Base-by-base conservation (phyloP, 30 jellyfish, hydroid and myxozoan genomes). In the Turritopsis rubra region DNA sequence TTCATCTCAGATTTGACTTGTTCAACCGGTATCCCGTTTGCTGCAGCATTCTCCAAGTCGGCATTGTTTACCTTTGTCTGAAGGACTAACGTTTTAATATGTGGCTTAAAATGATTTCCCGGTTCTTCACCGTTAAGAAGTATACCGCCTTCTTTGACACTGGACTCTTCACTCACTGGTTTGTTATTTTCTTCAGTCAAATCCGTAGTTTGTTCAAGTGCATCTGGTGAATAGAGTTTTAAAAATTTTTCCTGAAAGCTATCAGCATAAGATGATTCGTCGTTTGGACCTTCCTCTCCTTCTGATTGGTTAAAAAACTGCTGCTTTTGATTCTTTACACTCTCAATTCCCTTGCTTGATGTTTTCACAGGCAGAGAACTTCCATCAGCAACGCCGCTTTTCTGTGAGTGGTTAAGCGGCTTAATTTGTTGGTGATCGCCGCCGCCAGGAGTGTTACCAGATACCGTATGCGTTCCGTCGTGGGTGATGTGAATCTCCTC, bases 131-230 rank as follows among this genome's bases (percentile, higher is more conserved):
- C 77, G 4, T 8, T n/a, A 9, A 68, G 30, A 8, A 68, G 19
- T 7, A 68, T 27, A 27, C 77, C 77, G 19, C 77, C 77, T n/a
- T 68, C 77, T 68, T 68, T 68, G 23, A 68, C 77, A 27, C 77
- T 68, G 30, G 77, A 68, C 19, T 68, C 31, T n/a, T 68, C 77
- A 23, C 16, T 68, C 16, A 9, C 16, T 68, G 77, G 77, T 27
- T 68, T 68, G 28, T 68, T 22, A 0, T n/a, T 68, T 7, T n/a
- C 28, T n/a, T 22, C 77, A 0, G 28, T 23, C 28, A n/a, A 23
- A 1, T 68, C 31, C 16, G 77, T 8, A 68, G 77, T 22, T 23
- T 68, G 31, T 68, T 68, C 77, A 19, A 68, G 77, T 27, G 28
- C 31, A 0, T 23, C 77, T n/a, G 77, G 77, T n/a, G 77, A 68